Conservation (phyloP, 2,888 invertebrate genomes). For the Diadegma fenestrale region DNA sequence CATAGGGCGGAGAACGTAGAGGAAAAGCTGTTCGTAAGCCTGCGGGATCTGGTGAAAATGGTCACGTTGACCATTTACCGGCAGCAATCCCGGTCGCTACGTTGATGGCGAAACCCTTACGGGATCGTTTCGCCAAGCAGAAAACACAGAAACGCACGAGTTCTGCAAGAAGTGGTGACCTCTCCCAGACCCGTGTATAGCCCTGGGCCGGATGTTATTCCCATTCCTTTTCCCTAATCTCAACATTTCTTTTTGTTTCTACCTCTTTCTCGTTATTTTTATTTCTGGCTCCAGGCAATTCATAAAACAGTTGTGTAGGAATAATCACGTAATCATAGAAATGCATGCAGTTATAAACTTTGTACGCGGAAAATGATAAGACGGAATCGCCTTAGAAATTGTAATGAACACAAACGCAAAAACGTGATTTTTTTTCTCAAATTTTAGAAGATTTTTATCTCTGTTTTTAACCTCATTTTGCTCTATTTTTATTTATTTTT, state of each 20-base stretch:
- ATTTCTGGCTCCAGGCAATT: constrained; percentile 15
- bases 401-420: neutral
- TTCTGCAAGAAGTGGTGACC: constrained; percentile 41
- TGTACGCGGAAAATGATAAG: neutral
- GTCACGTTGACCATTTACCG: constrained; percentile 65
- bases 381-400: neutral
- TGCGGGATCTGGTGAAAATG: constrained; percentile 62
- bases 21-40: constrained; percentile 54
- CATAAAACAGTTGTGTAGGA: neutral
- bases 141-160: constrained; percentile 36
- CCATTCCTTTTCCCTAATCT: constrained; percentile 58
- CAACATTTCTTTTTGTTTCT: constrained; percentile 33
- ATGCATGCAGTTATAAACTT: neutral
- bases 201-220: constrained; percentile 26
- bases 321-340: neutral
- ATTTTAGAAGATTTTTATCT: neutral
- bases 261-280: neutral
- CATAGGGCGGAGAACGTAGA: neutral
- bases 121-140: constrained; percentile 57
- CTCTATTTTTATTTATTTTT: neutral
- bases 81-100: constrained; percentile 56
- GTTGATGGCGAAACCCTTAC: constrained; percentile 57
- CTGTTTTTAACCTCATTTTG: neutral
- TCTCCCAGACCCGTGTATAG: constrained; percentile 22
- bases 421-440: neutral